phyloP scores from a whole-genome alignment of 2,888 invertebrate genomes.

The Heteromurus nitidus region DNA sequence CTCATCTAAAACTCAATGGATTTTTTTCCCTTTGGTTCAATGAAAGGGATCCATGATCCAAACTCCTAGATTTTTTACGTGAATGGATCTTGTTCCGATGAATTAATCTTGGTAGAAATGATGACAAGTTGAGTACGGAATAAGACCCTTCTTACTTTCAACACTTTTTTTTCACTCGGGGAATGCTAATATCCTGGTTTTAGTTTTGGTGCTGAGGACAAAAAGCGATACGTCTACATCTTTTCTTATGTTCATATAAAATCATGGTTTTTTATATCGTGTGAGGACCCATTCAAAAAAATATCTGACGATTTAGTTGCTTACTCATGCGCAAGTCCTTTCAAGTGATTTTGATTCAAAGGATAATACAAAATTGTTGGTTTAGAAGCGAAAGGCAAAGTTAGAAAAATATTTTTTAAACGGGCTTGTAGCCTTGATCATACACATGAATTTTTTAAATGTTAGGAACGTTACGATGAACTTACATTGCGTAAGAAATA shows the following conservation, averaged over 20 bases:
- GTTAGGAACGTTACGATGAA: neutral
- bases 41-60: no score
- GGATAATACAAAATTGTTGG: no score
- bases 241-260: neutral
- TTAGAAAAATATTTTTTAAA: neutral
- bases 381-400: neutral
- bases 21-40: neutral
- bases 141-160: neutral
- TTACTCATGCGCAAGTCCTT: conserved; percentile 48
- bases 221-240: neutral
- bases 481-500: neutral
- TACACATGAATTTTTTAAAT: neutral
- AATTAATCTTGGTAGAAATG: no score
- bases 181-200: neutral
- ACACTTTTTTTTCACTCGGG: neutral
- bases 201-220: neutral
- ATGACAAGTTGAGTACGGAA: no score
- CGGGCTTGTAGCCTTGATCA: neutral
- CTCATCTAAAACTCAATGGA: neutral
- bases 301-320: conserved; percentile 34
- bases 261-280: neutral
- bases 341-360: neutral
- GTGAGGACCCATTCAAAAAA: neutral
- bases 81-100: no score
- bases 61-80: no score